Evolutionary conservation across 2,888 invertebrate genomes (phyloP), one percentile per base, ranked within the genome.

Genomic region (Ichneumoninae sp.): DNA sequence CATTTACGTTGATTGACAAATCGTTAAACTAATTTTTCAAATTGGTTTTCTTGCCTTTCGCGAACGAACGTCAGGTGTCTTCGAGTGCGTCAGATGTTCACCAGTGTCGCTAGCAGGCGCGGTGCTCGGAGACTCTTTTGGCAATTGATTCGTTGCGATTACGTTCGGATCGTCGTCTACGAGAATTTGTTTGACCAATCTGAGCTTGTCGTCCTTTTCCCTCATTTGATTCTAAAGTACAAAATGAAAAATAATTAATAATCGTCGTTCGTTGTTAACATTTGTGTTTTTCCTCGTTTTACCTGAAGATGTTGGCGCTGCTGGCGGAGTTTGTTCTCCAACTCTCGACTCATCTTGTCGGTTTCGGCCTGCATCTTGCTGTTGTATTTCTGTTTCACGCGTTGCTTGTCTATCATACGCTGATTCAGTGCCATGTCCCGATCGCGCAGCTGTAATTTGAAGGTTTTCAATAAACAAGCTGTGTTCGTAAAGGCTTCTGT

Each of bases 331-430:
- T 95, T 96, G 3, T 94, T 92, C 87, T 96, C 96, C 22, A 97
- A 94, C 92, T 97, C 97, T 69, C 96, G 96, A 26, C 95, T 96
- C 93, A 96, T 95, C 91, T 96, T 97, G 87, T 97, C 97, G 83
- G 96, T 96, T 92, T 97, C 97, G 0, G 95, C 95, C 0, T 96
- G 97, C 36, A 97, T 95, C 88, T 94, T 94, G 19, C 90, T 91
- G 47, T 93, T 93, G 83, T 94, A 94, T 81, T 92, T 94, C 83
- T 94, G 93, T 86, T 95, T 95, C 30, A 95, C 93, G 87, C 94
- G 93, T 79, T 95, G 95, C 80, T 94, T 95, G 86, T 95, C 95
- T 50, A 94, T 92, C 73, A 94, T 91, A 84, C 94, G 94, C 85
- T 95, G 94, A 85, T 94, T 94, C 0, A 95, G 90, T 50, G 93